Evolutionary conservation across 2,113 vertebrate genomes (phyloP).

Genomic region (Tonatia bakeri): DNA sequence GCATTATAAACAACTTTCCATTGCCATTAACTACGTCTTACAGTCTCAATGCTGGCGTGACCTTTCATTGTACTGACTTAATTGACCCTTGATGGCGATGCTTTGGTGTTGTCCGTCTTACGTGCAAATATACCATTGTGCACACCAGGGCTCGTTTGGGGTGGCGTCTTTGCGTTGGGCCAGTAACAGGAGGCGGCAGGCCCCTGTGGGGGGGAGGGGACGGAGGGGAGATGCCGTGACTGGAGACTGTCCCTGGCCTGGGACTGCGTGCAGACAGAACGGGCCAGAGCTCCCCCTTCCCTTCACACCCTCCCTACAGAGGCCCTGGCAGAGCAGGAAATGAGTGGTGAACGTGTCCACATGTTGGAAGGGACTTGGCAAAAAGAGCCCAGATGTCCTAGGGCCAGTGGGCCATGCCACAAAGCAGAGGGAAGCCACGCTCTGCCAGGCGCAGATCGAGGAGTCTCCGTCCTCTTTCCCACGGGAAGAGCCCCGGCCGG

Average conservation of each 20-base stretch:
- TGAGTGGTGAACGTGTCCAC: not conserved
- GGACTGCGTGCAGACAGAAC: not conserved
- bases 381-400: not conserved
- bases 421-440: not conserved
- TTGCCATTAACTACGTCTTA: not conserved
- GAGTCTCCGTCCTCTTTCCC: not conserved
- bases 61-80: not conserved
- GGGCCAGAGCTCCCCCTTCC: not conserved
- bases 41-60: not conserved
- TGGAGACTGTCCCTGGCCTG: not conserved
- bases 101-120: not conserved
- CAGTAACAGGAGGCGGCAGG: not conserved
- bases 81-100: not conserved
- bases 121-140: rapidly evolving
- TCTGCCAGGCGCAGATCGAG: not conserved
- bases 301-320: not conserved
- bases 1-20: not conserved
- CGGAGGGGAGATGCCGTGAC: not conserved
- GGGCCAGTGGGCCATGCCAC: not conserved
- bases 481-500: rapidly evolving
- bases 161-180: not conserved
- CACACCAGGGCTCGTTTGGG: not conserved
- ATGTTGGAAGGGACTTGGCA: constrained; percentile 2
- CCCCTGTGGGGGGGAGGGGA: not conserved
- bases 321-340: not conserved